Evolutionary conservation across 53 echinoderm and acorn worm species (phyloP), one percentile per base, ranked within the genome.

Genomic region (Paracentrotus lividus): DNA sequence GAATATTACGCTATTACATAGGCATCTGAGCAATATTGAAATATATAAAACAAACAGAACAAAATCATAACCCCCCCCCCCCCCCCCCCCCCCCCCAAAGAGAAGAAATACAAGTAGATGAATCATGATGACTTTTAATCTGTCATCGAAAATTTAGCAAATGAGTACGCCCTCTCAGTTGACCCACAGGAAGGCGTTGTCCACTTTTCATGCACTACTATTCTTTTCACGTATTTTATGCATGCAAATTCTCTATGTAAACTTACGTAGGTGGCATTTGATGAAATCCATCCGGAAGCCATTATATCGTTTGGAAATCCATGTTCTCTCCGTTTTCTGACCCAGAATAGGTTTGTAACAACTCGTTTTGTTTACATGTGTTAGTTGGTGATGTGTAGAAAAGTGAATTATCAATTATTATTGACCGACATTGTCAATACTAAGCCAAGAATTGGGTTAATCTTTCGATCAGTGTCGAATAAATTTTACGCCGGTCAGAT

Each of bases 161-260:
- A 76, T 76, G 38, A 77, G 77, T 10, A 81, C 86, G 86, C 86
- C 86, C 86, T 86, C 86, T 86, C 20, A 56, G 86, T 24, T 86
- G 86, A 34, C 53, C 54, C 23, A 86, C 6, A 86, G 86, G 86
- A 86, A 86, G 86, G 86, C 86, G 86, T 86, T 56, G 86, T 86
- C 86, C 86, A 86, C 55, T 49, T 49, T 49, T 5, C 14, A 36
- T 40, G 40, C 40, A 18, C 0, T 34, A 5, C 10, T 32, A 5
- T 51, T 43, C 85, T 49, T 27, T 49, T 26, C 86, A 40, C 38
- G 21, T 36, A 56, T n/a, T n/a, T 18, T 56, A 54, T 32, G 56
- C 32, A 56, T 86, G 36, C 13, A 21, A 20, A 2, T 8, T 44
- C 44, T 26, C 8, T 36, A 10, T 85, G 85, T 54, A 4, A 67